Percentiles rank a stretch among this genome's conserved stretches.
Conservation (phyloP, 2,797 vertebrate genomes). For the Choloepus didactylus region DNA sequence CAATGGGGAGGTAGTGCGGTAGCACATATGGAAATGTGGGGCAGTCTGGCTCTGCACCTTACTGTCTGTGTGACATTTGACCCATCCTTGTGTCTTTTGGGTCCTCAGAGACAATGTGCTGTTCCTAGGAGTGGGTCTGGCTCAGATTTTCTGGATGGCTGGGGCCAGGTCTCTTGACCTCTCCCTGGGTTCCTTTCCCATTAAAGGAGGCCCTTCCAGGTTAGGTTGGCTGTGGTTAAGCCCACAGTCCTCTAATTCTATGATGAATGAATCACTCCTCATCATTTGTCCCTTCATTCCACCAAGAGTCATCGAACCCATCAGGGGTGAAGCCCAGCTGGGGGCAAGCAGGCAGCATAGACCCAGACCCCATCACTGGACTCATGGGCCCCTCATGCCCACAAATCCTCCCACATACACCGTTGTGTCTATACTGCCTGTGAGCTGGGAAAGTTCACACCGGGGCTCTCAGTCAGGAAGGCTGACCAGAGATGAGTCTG, state of each 20-base stretch:
- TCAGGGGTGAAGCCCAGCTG: neutral
- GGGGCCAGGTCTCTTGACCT: neutral
- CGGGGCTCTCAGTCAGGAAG: neutral
- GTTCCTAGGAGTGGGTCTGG: neutral
- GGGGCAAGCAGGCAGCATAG: neutral
- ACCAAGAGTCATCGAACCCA: rapidly evolving
- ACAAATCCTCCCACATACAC: rapidly evolving
- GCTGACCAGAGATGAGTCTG: neutral
- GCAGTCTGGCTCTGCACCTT: neutral
- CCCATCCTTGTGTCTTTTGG: neutral
- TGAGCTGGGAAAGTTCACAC: too few species aligned
- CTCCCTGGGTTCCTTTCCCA: neutral
- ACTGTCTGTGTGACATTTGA: neutral
- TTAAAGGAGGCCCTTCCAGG: neutral
- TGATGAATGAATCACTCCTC: neutral
- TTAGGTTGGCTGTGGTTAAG: neutral
- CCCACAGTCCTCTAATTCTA: too few species aligned
- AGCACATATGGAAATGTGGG: neutral
- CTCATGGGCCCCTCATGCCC: neutral
- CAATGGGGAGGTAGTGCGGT: rapidly evolving
- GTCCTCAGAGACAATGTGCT: neutral
- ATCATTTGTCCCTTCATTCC: too few species aligned
- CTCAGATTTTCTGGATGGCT: neutral
- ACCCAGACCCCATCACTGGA: neutral
- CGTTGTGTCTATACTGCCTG: neutral